Evolutionary conservation across 2,113 vertebrate genomes (phyloP).

Genomic region (Semnornis frantzii): DNA sequence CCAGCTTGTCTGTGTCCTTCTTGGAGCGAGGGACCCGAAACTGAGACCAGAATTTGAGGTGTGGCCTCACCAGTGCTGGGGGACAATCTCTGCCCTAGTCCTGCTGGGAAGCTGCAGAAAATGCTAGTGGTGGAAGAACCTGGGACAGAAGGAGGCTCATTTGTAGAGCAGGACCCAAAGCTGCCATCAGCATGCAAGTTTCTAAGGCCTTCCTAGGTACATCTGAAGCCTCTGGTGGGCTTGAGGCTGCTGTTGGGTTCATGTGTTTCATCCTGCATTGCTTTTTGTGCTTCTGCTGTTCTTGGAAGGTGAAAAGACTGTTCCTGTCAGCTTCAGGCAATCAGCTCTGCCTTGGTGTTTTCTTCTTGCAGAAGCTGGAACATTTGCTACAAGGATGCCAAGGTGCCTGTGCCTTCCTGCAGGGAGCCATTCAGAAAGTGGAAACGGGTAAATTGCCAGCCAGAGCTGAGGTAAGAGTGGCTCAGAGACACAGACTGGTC

Average conservation of each 20-base stretch:
- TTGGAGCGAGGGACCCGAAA: too few species aligned
- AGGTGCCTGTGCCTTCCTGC: constrained; percentile 80
- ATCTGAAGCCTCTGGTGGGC: background rate
- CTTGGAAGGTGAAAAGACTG: background rate
- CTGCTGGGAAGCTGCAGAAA: background rate
- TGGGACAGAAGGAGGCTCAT: background rate
- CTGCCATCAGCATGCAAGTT: background rate
- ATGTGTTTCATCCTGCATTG: background rate
- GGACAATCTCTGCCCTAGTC: too few species aligned
- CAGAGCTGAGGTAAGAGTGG: constrained; percentile 75
- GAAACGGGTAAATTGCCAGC: constrained; percentile 72
- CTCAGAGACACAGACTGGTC: background rate
- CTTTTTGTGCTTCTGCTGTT: background rate
- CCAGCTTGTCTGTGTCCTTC: too few species aligned
- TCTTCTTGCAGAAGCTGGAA: constrained; percentile 82
- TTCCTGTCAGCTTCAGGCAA: background rate
- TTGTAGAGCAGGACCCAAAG: background rate
- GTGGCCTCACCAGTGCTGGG: too few species aligned
- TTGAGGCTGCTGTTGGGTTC: background rate
- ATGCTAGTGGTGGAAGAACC: background rate
- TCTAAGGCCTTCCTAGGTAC: background rate
- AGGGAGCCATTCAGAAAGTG: constrained; percentile 79
- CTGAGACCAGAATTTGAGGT: too few species aligned
- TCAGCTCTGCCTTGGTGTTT: background rate
- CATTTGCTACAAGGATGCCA: constrained; percentile 82